These are phyloP conservation scores for Urosaurus nigricauda DNA, from an alignment of 2,797 vertebrate species.

Conservation along the genomic window DNA sequence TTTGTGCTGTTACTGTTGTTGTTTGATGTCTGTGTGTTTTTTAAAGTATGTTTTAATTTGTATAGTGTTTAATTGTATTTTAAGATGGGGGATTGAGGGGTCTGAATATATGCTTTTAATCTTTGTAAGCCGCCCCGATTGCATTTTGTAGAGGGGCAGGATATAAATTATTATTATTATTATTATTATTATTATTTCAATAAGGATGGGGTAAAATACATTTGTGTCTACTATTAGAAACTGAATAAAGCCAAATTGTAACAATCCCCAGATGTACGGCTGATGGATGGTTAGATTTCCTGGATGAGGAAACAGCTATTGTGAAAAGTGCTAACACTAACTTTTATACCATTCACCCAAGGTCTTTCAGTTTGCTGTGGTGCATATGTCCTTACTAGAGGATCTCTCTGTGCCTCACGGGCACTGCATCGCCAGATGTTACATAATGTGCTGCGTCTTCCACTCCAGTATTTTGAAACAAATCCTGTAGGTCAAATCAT, in stretches of 20 bases:
- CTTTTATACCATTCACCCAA: slow-evolving; percentile 38
- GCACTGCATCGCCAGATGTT: slow-evolving; percentile 72
- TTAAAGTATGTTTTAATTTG: no score
- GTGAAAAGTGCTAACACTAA: background rate
- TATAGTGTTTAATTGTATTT: no score
- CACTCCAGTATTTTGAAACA: slow-evolving; percentile 75
- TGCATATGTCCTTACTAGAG: slow-evolving; percentile 67
- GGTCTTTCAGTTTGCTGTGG: slow-evolving; percentile 74
- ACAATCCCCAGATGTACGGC: background rate
- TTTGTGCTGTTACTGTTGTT: no score
- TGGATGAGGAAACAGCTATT: background rate
- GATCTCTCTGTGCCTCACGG: slow-evolving; percentile 68
- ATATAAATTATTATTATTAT: no score
- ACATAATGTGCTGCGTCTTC: slow-evolving; percentile 71
- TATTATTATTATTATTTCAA: no score
- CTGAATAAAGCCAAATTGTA: background rate
- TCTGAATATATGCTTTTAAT: no score
- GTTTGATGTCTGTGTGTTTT: no score
- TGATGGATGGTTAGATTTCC: background rate
- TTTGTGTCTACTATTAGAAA: background rate
- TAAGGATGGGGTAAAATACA: background rate
- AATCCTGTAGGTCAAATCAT: slow-evolving; percentile 70
- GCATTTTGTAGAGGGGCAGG: no score
- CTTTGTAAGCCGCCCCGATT: no score
- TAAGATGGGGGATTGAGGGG: no score